Conservation (phyloP, 2,797 vertebrate genomes). For the Sparus aurata region DNA sequence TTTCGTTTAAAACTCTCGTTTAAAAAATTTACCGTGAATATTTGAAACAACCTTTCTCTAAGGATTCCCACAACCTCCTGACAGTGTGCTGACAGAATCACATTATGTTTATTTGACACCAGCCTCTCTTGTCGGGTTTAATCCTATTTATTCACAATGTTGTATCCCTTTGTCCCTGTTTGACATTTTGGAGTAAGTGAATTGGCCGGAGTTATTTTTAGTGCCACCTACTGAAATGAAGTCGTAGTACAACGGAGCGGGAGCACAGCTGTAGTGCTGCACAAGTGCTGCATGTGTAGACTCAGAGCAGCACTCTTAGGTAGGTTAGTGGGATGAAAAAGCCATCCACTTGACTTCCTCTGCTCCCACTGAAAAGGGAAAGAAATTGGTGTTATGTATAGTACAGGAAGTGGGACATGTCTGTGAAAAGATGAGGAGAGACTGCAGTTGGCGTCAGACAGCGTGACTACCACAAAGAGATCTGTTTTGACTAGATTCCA, state of each 20-base stretch:
- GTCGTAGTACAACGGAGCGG: conserved; percentile 55
- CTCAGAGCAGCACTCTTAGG: conserved; percentile 53
- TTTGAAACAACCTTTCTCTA: background rate
- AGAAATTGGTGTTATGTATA: conserved; percentile 17
- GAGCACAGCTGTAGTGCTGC: conserved; percentile 46
- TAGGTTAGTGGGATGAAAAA: conserved; percentile 68
- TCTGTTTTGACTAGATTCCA: conserved; percentile 81
- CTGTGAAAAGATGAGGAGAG: conserved; percentile 28
- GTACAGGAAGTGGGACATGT: conserved; percentile 46
- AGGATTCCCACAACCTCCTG: background rate
- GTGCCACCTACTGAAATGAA: conserved; percentile 77
- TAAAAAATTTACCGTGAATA: conserved; percentile 12
- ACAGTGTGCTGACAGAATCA: conserved; percentile 16
- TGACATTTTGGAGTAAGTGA: conserved; percentile 65
- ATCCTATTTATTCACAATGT: conserved; percentile 57
- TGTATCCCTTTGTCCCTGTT: conserved; percentile 61
- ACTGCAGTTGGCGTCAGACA: conserved; percentile 63
- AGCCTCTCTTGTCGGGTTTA: conserved; percentile 50
- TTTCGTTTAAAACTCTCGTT: conserved; percentile 7
- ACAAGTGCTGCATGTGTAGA: conserved; percentile 58
- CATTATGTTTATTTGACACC: conserved; percentile 41
- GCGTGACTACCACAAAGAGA: conserved; percentile 69
- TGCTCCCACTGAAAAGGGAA: conserved; percentile 40
- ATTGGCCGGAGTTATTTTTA: conserved; percentile 70
- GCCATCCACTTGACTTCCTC: conserved; percentile 54